Evolutionary conservation across 1,140 invertebrate species (phyloP).

Genomic region (Formica exsecta): DNA sequence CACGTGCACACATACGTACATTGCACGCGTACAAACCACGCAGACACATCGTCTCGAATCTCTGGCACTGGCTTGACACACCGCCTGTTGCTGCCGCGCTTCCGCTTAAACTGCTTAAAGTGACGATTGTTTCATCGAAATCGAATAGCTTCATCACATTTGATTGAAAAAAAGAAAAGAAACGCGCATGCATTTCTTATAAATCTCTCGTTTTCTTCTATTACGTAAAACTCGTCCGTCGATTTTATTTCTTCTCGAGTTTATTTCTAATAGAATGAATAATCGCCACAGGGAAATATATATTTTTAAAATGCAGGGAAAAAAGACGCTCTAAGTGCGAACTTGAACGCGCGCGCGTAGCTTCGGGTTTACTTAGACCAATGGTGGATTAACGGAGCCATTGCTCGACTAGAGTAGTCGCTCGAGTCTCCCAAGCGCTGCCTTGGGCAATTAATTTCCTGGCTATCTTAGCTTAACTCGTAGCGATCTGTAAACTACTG

Average conservation of each 20-base stretch:
- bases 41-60: slow-evolving; percentile 30
- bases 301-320: not conserved
- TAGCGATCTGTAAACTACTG: slow-evolving; percentile 49
- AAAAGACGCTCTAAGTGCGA: not conserved
- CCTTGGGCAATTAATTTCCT: slow-evolving; percentile 52
- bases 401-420: slow-evolving; percentile 20
- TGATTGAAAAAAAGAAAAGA: not conserved
- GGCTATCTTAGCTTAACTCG: slow-evolving; percentile 51
- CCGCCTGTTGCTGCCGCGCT: slow-evolving; percentile 57
- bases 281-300: not conserved
- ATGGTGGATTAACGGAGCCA: slow-evolving; percentile 56
- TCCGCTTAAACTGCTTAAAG: slow-evolving; percentile 11
- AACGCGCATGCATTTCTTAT: not conserved
- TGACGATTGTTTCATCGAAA: slow-evolving; percentile 28
- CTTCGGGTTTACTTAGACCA: slow-evolving; percentile 47
- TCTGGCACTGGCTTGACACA: slow-evolving; percentile 51
- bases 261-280: not conserved
- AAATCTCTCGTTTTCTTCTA: not conserved
- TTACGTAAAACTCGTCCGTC: not conserved
- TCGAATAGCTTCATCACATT: not conserved
- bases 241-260: not conserved
- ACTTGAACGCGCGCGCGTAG: slow-evolving; percentile 1
- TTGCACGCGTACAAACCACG: not conserved
- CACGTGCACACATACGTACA: not conserved
- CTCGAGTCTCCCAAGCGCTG: slow-evolving; percentile 29